phyloP scores from a whole-genome alignment of 2,888 invertebrate genomes.

The Torymus texanus region DNA sequence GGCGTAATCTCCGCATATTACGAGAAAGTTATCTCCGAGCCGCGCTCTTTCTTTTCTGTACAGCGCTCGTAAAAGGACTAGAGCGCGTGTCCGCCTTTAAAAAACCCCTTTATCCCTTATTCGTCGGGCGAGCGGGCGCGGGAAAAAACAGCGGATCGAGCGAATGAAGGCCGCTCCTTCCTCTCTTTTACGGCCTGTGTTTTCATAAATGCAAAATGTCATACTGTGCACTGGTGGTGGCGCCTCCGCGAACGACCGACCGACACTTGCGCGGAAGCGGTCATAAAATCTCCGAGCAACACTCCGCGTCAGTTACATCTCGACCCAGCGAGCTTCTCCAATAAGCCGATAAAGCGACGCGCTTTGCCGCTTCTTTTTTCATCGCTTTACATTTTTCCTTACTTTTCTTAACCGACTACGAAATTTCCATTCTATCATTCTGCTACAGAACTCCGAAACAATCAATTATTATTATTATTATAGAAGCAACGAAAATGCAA shows the following conservation, averaged over 20 bases:
- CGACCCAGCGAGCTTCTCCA: conserved; percentile 37
- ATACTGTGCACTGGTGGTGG: conserved; percentile 4
- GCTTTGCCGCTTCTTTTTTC: conserved; percentile 22
- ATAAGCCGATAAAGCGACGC: conserved; percentile 49
- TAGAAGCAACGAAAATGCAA: too few species aligned
- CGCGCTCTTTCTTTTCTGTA: neutral
- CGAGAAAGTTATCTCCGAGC: conserved; percentile 34
- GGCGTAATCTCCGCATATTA: conserved; percentile 45
- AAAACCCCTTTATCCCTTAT: conserved; percentile 47
- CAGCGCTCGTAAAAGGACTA: conserved; percentile 38
- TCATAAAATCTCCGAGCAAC: conserved; percentile 54
- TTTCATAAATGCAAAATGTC: conserved; percentile 64
- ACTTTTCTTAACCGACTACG: neutral
- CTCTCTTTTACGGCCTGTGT: conserved; percentile 61
- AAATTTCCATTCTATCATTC: too few species aligned
- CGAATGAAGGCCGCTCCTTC: conserved; percentile 33
- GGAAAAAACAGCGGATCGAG: conserved; percentile 17
- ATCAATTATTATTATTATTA: too few species aligned
- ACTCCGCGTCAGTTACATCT: conserved; percentile 34
- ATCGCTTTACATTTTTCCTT: neutral
- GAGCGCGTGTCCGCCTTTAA: conserved; percentile 27
- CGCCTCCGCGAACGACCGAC: conserved; percentile 40
- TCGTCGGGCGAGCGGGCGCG: conserved; percentile 31
- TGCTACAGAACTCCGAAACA: too few species aligned
- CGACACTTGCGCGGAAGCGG: conserved; percentile 58